Evolutionary conservation across 2,888 invertebrate genomes (phyloP).

Genomic region (Xylocampa areola): DNA sequence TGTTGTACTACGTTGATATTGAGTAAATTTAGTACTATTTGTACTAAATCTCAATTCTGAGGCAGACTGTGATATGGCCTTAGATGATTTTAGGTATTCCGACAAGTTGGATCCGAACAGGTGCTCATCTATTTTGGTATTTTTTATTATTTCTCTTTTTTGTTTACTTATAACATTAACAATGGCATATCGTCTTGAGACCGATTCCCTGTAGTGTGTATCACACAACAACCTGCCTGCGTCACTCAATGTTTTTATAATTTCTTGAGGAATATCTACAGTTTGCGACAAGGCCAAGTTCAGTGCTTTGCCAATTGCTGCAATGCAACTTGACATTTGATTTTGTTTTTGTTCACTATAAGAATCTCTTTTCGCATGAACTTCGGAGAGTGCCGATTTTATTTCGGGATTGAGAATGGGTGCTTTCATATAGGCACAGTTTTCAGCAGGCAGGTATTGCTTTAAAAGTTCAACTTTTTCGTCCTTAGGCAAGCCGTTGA

Average conservation of each 20-base stretch:
- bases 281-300: conserved; percentile 13
- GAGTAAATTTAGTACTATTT: not conserved
- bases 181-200: conserved; percentile 7
- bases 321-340: conserved; percentile 32
- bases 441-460: conserved; percentile 37
- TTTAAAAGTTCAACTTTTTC: conserved; percentile 10
- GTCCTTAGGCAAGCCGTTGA: conserved; percentile 15
- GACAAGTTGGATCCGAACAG: conserved; percentile 9
- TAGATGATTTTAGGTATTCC: conserved; percentile 16
- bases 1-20: not conserved
- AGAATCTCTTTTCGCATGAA: conserved; percentile 35
- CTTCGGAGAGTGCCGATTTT: conserved; percentile 29
- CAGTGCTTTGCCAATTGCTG: conserved; percentile 34
- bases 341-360: conserved; percentile 37
- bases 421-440: conserved; percentile 33
- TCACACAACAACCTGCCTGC: conserved; percentile 44
- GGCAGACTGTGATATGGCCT: conserved; percentile 11
- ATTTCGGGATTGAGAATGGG: conserved; percentile 42
- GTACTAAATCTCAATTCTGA: not conserved
- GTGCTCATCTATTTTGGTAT: conserved; percentile 5
- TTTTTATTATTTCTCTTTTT: conserved; percentile 9
- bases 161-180: conserved; percentile 3
- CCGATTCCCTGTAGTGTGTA: conserved; percentile 18
- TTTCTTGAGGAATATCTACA: conserved; percentile 11
- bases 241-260: conserved; percentile 34